Evolutionary conservation across 2,113 vertebrate species (phyloP).

Genomic region (Todiramphus chloris): DNA sequence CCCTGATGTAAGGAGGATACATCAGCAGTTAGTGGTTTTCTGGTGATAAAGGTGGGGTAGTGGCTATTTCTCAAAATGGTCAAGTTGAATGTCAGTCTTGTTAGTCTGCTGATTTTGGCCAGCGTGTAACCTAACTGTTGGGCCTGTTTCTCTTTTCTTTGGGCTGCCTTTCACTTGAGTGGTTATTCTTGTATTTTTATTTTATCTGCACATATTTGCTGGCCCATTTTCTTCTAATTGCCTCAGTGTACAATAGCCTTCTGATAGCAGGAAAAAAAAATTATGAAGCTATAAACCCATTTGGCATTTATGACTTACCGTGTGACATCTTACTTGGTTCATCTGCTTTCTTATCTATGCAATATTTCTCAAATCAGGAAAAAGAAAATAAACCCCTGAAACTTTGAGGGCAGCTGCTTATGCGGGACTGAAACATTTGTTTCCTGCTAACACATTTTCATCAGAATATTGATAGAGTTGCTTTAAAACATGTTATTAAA

Average conservation of each 20-base stretch:
- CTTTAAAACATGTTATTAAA: neutral
- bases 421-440: neutral
- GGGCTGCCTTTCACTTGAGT: neutral
- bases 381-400: neutral
- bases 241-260: neutral
- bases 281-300: neutral
- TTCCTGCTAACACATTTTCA: neutral
- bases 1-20: neutral
- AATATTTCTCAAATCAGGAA: neutral
- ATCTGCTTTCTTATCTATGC: neutral
- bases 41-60: neutral
- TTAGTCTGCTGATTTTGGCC: neutral
- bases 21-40: neutral
- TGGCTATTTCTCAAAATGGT: neutral
- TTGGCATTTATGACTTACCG: neutral
- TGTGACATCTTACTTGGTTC: neutral
- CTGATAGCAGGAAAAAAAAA: neutral
- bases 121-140: neutral
- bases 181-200: neutral
- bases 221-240: neutral
- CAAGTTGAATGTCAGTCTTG: neutral
- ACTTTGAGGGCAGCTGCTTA: slow-evolving; percentile 12
- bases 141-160: neutral
- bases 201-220: neutral
- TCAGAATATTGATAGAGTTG: neutral